phyloP scores from a whole-genome alignment of 2,888 invertebrate genomes.

The Bruchidius siliquastri region DNA sequence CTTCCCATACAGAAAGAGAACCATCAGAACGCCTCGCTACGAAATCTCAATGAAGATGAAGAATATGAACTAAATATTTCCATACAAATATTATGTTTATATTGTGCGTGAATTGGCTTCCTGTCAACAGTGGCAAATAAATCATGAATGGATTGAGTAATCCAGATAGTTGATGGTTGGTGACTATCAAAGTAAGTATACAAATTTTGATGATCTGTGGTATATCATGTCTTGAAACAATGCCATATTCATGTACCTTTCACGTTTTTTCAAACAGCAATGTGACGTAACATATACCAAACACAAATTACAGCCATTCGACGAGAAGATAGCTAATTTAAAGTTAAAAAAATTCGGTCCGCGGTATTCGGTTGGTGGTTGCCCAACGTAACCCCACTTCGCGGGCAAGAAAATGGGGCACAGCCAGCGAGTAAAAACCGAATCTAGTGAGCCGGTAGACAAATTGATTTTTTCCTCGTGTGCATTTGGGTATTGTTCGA shows the following conservation, averaged over 20 bases:
- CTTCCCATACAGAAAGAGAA: too few relatives aligned
- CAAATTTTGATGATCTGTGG: too few relatives aligned
- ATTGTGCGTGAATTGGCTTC: too few relatives aligned
- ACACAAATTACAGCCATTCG: background rate
- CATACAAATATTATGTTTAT: too few relatives aligned
- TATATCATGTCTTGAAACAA: too few relatives aligned
- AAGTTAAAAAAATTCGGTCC: background rate
- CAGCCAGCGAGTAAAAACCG: background rate
- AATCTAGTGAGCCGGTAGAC: background rate
- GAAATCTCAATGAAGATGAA: too few relatives aligned
- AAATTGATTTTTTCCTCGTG: background rate
- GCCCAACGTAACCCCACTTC: background rate
- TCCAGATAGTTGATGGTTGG: too few relatives aligned
- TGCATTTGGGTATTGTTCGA: background rate
- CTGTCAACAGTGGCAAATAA: too few relatives aligned
- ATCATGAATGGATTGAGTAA: too few relatives aligned
- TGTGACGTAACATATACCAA: background rate
- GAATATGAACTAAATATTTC: too few relatives aligned
- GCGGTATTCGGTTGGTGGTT: background rate
- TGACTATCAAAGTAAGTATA: too few relatives aligned
- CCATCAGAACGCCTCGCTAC: too few relatives aligned
- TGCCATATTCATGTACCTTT: background rate
- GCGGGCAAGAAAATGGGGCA: background rate
- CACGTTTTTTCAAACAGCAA: background rate
- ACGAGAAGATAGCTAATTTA: background rate